Conservation (phyloP, 2,888 invertebrate genomes). For the Macrosiphum euphorbiae region DNA sequence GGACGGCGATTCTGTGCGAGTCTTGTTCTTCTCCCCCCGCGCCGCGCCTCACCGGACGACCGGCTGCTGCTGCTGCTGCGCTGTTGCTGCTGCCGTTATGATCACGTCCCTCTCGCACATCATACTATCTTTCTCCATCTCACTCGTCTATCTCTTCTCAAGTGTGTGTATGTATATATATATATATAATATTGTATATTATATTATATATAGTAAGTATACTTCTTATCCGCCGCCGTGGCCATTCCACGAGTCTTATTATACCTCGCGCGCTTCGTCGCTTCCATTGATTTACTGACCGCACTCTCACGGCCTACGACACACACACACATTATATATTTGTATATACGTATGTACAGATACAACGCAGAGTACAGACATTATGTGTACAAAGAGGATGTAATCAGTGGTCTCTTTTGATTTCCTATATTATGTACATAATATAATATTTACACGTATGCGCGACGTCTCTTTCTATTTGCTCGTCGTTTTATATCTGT, state of each 20-base stretch:
- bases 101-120: neutral
- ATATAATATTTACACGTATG: neutral
- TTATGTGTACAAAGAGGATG: neutral
- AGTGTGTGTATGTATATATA: neutral
- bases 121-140: constrained; percentile 15
- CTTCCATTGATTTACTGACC: constrained; percentile 54
- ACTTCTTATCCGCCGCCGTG: constrained; percentile 27
- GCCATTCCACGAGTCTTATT: constrained; percentile 47
- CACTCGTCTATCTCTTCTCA: constrained; percentile 8
- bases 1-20: constrained; percentile 47
- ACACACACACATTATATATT: neutral
- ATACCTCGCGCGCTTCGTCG: constrained; percentile 42
- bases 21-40: constrained; percentile 44
- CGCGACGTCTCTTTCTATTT: neutral
- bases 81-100: constrained; percentile 18
- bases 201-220: neutral
- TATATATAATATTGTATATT: neutral
- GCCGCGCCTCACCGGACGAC: neutral
- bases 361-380: neutral
- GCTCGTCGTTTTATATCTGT: neutral
- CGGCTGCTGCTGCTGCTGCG: neutral
- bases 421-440: neutral
- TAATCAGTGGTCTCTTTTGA: neutral
- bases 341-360: neutral
- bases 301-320: constrained; percentile 45